A percentile compares a stretch with the other conserved stretches of the same genome.
These are phyloP conservation scores for Hemicordylus capensis DNA, from an alignment of 2,113 vertebrate species.

Conservation along the genomic window DNA sequence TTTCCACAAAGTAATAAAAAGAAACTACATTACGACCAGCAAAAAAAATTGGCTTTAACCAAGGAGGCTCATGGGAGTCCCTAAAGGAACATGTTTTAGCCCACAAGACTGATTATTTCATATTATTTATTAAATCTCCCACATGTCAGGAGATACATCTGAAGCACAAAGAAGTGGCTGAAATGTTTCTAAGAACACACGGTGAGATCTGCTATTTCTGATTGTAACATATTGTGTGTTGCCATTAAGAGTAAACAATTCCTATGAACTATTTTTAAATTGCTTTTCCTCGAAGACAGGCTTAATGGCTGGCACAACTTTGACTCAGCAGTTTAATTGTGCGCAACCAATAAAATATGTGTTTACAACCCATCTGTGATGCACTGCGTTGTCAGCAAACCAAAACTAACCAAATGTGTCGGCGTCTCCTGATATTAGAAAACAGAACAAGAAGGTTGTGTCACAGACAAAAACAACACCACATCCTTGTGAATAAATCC, in stretches of 20 bases:
- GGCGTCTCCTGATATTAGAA: neutral
- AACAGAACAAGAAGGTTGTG: neutral
- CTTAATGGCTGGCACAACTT: conserved; percentile 30
- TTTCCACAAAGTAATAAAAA: too few relatives aligned
- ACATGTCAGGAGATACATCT: neutral
- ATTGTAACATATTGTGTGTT: neutral
- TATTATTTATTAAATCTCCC: fast-evolving
- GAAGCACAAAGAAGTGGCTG: neutral
- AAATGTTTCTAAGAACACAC: conserved; percentile 21
- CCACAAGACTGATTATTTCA: neutral
- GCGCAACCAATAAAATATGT: conserved; percentile 29
- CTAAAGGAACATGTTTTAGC: neutral
- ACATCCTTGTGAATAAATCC: neutral
- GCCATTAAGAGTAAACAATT: conserved; percentile 16
- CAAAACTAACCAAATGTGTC: conserved; percentile 28
- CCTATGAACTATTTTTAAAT: neutral
- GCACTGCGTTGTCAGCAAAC: conserved; percentile 21
- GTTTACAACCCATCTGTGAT: conserved; percentile 34
- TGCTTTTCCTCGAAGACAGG: conserved; percentile 20
- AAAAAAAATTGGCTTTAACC: neutral
- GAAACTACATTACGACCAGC: too few relatives aligned
- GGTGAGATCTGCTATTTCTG: conserved; percentile 26
- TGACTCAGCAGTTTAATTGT: conserved; percentile 20
- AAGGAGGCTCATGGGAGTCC: neutral
- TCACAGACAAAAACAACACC: neutral